Evolutionary conservation across 2,888 invertebrate genomes (phyloP).

Genomic region (Patella depressa): DNA sequence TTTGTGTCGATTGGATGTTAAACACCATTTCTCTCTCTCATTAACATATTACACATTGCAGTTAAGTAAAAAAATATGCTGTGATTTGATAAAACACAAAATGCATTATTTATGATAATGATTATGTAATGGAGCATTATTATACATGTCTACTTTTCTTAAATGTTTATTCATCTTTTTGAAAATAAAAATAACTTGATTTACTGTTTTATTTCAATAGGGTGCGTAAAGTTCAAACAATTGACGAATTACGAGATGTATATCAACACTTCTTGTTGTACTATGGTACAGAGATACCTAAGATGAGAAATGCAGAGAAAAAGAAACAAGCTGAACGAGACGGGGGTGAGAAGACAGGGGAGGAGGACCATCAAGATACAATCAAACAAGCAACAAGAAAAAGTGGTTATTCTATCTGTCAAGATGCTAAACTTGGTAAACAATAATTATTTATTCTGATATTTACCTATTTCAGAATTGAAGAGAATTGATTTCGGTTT

Average conservation of each 20-base stretch:
- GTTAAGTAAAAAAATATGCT: no score
- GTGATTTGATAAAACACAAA: no score
- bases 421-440: constrained; percentile 82
- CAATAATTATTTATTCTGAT: background rate
- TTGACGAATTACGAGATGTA: constrained; percentile 93
- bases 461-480: background rate
- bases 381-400: constrained; percentile 89
- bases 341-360: constrained; percentile 53
- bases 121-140: no score
- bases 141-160: background rate
- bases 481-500: background rate
- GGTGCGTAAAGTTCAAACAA: constrained; percentile 68
- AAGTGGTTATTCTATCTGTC: constrained; percentile 90
- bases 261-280: constrained; percentile 94
- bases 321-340: constrained; percentile 47
- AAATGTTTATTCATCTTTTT: background rate
- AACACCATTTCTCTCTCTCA: no score
- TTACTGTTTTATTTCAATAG: constrained; percentile 27
- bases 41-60: no score
- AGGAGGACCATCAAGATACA: constrained; percentile 52
- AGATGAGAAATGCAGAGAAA: constrained; percentile 75
- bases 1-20: no score
- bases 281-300: constrained; percentile 80
- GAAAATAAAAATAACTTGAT: background rate
- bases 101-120: no score